Percentiles rank a stretch among this genome's conserved stretches.
Evolutionary conservation across 2,888 invertebrate species (phyloP).

Genomic region (Apotomis turbidana): DNA sequence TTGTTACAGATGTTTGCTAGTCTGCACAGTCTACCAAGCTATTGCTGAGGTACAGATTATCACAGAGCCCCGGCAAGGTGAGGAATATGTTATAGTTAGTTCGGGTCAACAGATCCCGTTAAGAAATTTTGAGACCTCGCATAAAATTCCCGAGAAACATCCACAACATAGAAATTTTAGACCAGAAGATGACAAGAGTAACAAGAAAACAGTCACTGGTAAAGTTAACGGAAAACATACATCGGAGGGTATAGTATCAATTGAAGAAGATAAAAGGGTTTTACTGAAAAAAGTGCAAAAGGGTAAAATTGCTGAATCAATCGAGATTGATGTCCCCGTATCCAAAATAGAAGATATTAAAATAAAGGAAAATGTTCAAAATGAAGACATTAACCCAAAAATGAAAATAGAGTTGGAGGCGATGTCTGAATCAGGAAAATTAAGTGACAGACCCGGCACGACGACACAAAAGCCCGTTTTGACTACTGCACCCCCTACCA

Average conservation of each 20-base stretch:
- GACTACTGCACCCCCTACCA: conserved; percentile 77
- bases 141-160: conserved; percentile 86
- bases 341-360: conserved; percentile 78
- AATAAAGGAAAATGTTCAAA: conserved; percentile 79
- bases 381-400: conserved; percentile 73
- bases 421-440: conserved; percentile 78
- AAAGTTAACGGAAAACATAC: conserved; percentile 65
- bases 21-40: conserved; percentile 72
- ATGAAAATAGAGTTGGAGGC: conserved; percentile 76
- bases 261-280: conserved; percentile 77
- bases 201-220: conserved; percentile 67
- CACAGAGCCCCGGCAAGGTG: conserved; percentile 85
- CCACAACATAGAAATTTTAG: conserved; percentile 67
- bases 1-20: conserved; percentile 81
- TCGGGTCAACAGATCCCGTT: conserved; percentile 78
- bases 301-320: conserved; percentile 69
- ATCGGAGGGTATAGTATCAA: conserved; percentile 75
- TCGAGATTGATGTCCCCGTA: conserved; percentile 77
- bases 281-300: conserved; percentile 68
- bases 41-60: conserved; percentile 84
- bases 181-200: conserved; percentile 76
- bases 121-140: conserved; percentile 87
- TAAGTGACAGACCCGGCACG: conserved; percentile 67
- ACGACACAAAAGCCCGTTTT: conserved; percentile 84
- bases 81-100: conserved; percentile 87